Percentiles rank a stretch among this genome's conserved stretches.
These are phyloP conservation scores for Oreocharis arfaki DNA, from an alignment of 2,113 vertebrate species.

Conservation along the genomic window DNA sequence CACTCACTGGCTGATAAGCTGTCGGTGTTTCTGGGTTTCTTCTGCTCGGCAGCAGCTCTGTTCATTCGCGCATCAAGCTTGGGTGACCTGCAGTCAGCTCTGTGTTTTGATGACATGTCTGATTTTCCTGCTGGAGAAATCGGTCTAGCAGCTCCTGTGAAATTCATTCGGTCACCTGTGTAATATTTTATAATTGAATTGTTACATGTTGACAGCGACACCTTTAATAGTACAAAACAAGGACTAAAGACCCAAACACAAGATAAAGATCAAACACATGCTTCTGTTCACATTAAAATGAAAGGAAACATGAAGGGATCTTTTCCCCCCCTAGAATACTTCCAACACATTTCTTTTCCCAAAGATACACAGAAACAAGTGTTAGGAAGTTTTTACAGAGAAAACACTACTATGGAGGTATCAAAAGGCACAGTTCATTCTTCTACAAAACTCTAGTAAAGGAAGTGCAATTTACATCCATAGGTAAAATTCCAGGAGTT, in stretches of 20 bases:
- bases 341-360: background rate
- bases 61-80: slow-evolving; percentile 85
- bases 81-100: slow-evolving; percentile 82
- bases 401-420: background rate
- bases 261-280: background rate
- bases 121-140: slow-evolving; percentile 80
- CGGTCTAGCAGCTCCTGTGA: slow-evolving; percentile 77
- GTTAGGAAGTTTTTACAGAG: background rate
- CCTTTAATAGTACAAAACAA: background rate
- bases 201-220: background rate
- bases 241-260: background rate
- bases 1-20: slow-evolving; percentile 89
- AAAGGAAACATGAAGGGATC: background rate
- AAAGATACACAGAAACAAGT: background rate
- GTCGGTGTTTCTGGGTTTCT: slow-evolving; percentile 81
- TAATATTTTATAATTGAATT: slow-evolving; percentile 60
- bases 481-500: background rate
- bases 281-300: background rate
- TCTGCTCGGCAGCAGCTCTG: slow-evolving; percentile 81
- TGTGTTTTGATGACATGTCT: slow-evolving; percentile 83
- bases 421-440: background rate
- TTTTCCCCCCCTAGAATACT: background rate
- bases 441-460: background rate
- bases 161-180: slow-evolving; percentile 88
- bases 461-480: background rate